Evolutionary conservation across 2,113 vertebrate species (phyloP).

Genomic region (Anarhynchus alexandrinus): DNA sequence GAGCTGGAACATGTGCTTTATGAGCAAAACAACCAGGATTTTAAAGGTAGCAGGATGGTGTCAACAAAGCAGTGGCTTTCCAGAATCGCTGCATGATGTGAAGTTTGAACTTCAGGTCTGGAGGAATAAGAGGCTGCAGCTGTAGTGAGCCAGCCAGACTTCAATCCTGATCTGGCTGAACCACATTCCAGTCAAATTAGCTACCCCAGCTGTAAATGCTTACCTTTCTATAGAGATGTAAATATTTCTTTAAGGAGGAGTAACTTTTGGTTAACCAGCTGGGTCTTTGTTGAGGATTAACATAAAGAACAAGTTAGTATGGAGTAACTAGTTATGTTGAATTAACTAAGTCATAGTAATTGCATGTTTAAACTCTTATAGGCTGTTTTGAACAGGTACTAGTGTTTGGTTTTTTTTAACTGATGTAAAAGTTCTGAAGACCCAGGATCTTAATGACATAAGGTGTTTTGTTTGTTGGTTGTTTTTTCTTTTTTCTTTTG

Average conservation of each 20-base stretch:
- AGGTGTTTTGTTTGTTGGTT: background rate
- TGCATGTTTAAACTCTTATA: background rate
- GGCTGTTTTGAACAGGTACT: background rate
- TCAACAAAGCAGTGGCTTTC: background rate
- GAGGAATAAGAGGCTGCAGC: background rate
- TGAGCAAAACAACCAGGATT: background rate
- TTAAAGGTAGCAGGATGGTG: background rate
- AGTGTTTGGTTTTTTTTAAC: background rate
- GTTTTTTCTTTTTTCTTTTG: background rate
- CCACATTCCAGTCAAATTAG: slow-evolving; percentile 32
- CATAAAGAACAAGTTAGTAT: slow-evolving; percentile 10
- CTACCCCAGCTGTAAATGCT: background rate
- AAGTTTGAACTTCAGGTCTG: background rate
- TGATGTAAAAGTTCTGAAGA: background rate
- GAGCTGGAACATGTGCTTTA: background rate
- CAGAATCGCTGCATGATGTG: background rate
- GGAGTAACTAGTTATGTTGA: background rate
- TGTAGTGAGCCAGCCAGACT: background rate
- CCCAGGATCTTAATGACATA: background rate
- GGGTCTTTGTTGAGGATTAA: background rate
- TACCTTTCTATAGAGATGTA: slow-evolving; percentile 16
- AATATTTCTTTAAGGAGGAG: slow-evolving; percentile 27
- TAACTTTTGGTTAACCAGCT: background rate
- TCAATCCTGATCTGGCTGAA: background rate
- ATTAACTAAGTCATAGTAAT: background rate